Conservation (phyloP, 1,140 invertebrate species). For the Asobara japonica region DNA sequence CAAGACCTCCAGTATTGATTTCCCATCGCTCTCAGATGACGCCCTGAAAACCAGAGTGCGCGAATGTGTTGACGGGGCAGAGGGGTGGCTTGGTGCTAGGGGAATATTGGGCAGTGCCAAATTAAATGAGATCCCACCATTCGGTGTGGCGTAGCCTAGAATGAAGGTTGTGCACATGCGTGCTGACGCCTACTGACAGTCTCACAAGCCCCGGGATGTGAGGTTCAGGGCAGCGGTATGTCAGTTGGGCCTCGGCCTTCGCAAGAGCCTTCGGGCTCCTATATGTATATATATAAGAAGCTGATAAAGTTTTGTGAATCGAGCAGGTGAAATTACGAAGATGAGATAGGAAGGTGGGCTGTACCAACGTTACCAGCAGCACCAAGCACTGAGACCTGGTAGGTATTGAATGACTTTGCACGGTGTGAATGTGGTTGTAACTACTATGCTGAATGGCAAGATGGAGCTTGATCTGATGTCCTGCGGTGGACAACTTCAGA, state of each 20-base stretch:
- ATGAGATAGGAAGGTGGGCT: no score
- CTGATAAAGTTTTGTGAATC: background rate
- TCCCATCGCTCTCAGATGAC: slow-evolving; percentile 64
- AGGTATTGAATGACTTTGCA: no score
- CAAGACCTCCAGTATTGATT: slow-evolving; percentile 57
- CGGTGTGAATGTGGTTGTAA: no score
- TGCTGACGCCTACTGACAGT: slow-evolving; percentile 25
- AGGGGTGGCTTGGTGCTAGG: slow-evolving; percentile 7
- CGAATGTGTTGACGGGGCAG: slow-evolving; percentile 48
- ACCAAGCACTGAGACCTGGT: no score
- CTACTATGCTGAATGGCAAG: no score
- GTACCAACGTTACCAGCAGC: no score
- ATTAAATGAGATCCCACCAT: slow-evolving; percentile 27
- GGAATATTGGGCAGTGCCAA: slow-evolving; percentile 48
- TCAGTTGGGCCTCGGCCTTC: slow-evolving; percentile 40
- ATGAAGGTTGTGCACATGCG: slow-evolving; percentile 43
- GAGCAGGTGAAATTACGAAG: no score
- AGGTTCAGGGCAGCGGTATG: slow-evolving; percentile 3
- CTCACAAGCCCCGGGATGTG: background rate
- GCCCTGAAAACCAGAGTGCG: slow-evolving; percentile 36
- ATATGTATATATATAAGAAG: no score
- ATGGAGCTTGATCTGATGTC: no score
- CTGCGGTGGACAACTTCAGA: no score
- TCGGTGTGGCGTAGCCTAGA: slow-evolving; percentile 24
- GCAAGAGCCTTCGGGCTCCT: slow-evolving; percentile 31